Evolutionary conservation across 1,140 invertebrate species (phyloP).

Genomic region (Achroia grisella): DNA sequence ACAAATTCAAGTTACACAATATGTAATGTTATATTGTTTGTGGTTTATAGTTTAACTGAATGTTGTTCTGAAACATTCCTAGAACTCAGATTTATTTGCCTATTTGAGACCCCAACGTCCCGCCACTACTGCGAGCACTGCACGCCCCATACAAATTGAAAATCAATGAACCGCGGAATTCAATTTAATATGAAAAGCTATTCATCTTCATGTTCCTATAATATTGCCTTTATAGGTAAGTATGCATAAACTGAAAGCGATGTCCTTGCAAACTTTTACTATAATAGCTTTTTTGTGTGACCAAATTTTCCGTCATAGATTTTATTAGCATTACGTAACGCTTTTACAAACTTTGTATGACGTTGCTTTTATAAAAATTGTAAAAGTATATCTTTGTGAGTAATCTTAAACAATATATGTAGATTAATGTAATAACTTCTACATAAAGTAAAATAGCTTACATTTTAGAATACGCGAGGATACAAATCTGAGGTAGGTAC

Average conservation of each 20-base stretch:
- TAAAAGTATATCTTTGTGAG: neutral
- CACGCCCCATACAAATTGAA: constrained; percentile 61
- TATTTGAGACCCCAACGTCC: constrained; percentile 24
- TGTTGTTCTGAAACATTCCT: too few species aligned
- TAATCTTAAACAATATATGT: too few species aligned
- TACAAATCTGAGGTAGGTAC: too few species aligned
- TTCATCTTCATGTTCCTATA: constrained; percentile 35
- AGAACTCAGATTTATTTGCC: constrained; percentile 34
- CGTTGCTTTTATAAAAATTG: too few species aligned
- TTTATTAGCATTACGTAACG: neutral
- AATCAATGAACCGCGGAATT: constrained; percentile 74
- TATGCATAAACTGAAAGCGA: constrained; percentile 1
- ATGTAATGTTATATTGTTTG: too few species aligned
- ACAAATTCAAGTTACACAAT: too few species aligned
- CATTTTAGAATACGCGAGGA: too few species aligned
- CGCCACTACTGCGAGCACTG: constrained; percentile 18
- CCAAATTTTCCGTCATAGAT: neutral
- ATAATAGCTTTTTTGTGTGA: constrained; percentile 6
- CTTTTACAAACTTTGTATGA: too few species aligned
- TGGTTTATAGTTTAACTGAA: too few species aligned
- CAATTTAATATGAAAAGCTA: constrained; percentile 74
- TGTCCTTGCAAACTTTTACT: constrained; percentile 4
- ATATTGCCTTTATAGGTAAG: constrained; percentile 3
- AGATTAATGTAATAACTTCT: too few species aligned
- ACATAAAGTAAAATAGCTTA: too few species aligned